These are phyloP conservation scores for Stegana nigrithorax DNA, from an alignment of 2,888 invertebrate genomes.

Conservation along the genomic window DNA sequence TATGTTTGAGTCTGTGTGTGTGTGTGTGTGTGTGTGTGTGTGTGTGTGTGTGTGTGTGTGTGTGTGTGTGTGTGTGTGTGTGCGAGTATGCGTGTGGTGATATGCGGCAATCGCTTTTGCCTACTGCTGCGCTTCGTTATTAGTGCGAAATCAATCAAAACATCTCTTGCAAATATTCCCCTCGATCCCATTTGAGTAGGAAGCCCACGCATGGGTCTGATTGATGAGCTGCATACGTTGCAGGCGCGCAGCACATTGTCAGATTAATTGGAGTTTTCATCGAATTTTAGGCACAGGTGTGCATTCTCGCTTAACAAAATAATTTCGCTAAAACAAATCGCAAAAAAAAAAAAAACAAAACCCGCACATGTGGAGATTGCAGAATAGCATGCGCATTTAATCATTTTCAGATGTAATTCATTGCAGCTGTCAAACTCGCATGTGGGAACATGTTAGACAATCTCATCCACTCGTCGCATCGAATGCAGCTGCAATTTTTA, in stretches of 20 bases:
- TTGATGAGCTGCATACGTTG: conserved; percentile 10
- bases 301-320: too few species aligned
- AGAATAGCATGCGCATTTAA: neutral
- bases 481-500: too few species aligned
- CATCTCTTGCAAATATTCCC: neutral
- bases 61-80: too few species aligned
- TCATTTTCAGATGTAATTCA: neutral
- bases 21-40: too few species aligned
- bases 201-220: conserved; percentile 1
- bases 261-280: conserved; percentile 3
- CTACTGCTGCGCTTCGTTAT: conserved; percentile 9
- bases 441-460: too few species aligned
- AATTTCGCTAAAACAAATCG: too few species aligned
- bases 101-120: neutral
- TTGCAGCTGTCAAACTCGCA: too few species aligned
- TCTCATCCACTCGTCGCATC: too few species aligned
- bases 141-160: conserved; percentile 15
- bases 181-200: neutral
- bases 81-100: too few species aligned
- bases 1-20: too few species aligned
- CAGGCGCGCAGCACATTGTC: neutral
- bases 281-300: neutral
- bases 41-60: too few species aligned
- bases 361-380: neutral
- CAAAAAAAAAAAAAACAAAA: neutral